A percentile compares a stretch with the other conserved stretches of the same genome.
Evolutionary conservation across 2,888 invertebrate species (phyloP).

Genomic region (Drosophila mettleri): DNA sequence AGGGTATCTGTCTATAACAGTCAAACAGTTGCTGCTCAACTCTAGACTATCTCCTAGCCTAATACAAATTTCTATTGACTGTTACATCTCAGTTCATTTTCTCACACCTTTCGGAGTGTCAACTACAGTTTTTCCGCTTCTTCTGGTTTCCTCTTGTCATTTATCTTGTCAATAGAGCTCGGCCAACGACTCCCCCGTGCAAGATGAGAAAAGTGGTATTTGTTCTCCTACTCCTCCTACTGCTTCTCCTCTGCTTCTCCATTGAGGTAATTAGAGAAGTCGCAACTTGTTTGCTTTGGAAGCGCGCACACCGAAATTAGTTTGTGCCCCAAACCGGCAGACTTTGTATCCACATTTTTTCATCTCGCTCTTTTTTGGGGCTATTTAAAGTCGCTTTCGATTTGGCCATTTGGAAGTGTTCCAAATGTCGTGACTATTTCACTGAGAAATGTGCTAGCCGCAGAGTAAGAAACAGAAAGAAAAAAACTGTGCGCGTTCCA

Average conservation of each 20-base stretch:
- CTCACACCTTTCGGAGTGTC: conserved; percentile 47
- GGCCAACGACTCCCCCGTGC: conserved; percentile 17
- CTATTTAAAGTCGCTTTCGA: conserved; percentile 59
- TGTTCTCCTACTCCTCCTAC: neutral
- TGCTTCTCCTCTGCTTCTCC: neutral
- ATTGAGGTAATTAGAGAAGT: conserved; percentile 63
- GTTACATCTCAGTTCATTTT: conserved; percentile 20
- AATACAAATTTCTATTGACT: neutral
- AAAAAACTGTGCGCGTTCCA: conserved; percentile 59
- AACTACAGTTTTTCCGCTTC: conserved; percentile 41
- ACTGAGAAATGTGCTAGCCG: conserved; percentile 54
- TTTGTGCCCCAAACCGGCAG: conserved; percentile 31
- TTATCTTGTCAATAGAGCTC: conserved; percentile 55
- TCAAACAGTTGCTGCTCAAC: neutral
- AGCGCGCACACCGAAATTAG: conserved; percentile 30
- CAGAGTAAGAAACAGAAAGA: conserved; percentile 11
- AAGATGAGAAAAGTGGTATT: conserved; percentile 20
- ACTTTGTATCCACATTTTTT: conserved; percentile 15
- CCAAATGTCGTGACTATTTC: conserved; percentile 74
- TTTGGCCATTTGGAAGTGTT: conserved; percentile 64
- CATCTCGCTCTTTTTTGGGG: conserved; percentile 19
- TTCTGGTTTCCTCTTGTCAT: conserved; percentile 60
- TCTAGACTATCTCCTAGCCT: conserved; percentile 19
- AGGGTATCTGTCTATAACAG: neutral
- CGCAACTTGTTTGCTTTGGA: conserved; percentile 27